Evolutionary conservation across 2,113 vertebrate species (phyloP).

Genomic region (Aramus guarauna): DNA sequence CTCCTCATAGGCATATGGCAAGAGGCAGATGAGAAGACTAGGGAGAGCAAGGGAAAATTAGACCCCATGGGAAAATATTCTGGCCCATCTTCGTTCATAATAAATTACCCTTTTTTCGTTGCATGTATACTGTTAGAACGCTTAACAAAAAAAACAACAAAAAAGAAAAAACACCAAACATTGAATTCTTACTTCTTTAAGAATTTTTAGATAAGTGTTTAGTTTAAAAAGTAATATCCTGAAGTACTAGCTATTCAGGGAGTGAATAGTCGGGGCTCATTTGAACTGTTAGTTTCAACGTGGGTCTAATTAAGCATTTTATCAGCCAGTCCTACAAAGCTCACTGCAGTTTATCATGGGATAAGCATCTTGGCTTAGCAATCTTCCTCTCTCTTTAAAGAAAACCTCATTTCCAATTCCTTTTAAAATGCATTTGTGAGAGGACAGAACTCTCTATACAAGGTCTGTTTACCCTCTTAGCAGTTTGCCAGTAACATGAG

Average conservation of each 20-base stretch:
- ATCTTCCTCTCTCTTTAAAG: not conserved
- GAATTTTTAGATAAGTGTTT: not conserved
- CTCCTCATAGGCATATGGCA: not conserved
- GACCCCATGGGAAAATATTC: not conserved
- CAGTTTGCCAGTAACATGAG: not conserved
- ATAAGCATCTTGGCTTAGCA: not conserved
- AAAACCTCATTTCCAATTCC: not conserved
- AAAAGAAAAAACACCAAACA: not conserved
- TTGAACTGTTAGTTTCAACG: not conserved
- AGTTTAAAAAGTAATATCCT: not conserved
- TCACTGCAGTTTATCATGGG: not conserved
- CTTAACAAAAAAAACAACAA: not conserved
- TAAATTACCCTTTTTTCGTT: not conserved
- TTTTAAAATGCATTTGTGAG: not conserved
- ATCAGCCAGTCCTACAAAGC: not conserved
- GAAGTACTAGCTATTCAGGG: not conserved
- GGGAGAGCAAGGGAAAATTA: not conserved
- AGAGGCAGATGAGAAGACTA: not conserved
- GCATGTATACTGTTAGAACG: not conserved
- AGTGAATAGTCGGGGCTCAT: not conserved
- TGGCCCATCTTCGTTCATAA: not conserved
- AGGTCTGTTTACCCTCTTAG: constrained; percentile 1
- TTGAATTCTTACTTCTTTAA: not conserved
- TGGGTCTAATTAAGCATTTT: not conserved
- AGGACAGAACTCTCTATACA: not conserved